phyloP scores from a whole-genome alignment of 1,140 invertebrate genomes.

The Aphidius ervi region DNA sequence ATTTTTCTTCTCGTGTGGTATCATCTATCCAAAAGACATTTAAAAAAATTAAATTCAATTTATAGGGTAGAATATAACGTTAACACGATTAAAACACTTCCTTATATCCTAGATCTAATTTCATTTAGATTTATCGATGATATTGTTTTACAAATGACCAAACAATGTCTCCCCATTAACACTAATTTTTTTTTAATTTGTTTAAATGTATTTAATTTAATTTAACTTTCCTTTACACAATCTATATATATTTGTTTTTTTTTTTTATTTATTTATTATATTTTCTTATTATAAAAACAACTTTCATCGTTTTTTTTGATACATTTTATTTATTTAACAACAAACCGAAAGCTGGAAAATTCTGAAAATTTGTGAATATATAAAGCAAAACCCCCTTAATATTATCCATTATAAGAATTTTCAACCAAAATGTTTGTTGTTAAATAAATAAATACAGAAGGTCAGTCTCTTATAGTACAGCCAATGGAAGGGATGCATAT shows the following conservation, averaged over 20 bases:
- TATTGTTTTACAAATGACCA: slow-evolving; percentile 32
- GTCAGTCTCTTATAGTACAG: too few relatives aligned
- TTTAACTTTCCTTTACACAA: not conserved
- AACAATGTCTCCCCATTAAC: slow-evolving; percentile 15
- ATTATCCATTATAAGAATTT: too few relatives aligned
- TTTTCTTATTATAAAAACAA: too few relatives aligned
- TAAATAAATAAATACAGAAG: too few relatives aligned
- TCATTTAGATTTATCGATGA: slow-evolving; percentile 28
- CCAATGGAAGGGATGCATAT: too few relatives aligned
- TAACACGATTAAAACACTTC: slow-evolving; percentile 24
- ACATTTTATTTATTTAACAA: too few relatives aligned
- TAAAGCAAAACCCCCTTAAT: too few relatives aligned
- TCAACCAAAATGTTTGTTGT: too few relatives aligned
- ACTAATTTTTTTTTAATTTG: slow-evolving; percentile 20
- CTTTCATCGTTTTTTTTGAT: too few relatives aligned
- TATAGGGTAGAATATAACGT: slow-evolving; percentile 8
- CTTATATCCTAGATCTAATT: slow-evolving; percentile 36
- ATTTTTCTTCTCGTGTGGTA: not conserved
- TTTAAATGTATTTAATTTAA: slow-evolving; percentile 15
- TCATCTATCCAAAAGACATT: slow-evolving; percentile 12
- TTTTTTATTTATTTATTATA: not conserved
- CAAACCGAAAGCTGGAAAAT: too few relatives aligned
- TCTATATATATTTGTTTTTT: not conserved
- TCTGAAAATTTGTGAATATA: too few relatives aligned
- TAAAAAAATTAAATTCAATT: slow-evolving; percentile 5